phyloP scores from a whole-genome alignment of 2,888 invertebrate species.

The Acanthoscelides obtectus region DNA sequence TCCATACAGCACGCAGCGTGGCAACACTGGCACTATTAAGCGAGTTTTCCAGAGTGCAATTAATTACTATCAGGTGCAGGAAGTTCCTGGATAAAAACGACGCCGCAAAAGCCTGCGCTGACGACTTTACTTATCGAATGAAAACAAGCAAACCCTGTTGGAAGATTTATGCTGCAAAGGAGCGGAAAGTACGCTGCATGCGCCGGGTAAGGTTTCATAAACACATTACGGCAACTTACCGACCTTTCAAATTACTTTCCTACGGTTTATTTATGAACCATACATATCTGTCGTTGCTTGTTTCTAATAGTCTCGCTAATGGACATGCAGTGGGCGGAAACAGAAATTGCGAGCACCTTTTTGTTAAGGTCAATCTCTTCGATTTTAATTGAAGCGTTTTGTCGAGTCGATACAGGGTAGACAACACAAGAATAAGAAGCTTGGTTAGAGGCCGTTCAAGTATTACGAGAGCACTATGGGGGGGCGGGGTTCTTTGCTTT shows the following conservation, averaged over 20 bases:
- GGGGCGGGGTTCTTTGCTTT: too few relatives aligned
- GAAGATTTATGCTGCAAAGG: not conserved
- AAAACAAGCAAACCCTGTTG: not conserved
- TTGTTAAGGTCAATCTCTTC: too few relatives aligned
- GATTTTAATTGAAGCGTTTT: too few relatives aligned
- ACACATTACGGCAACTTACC: not conserved
- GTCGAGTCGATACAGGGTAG: too few relatives aligned
- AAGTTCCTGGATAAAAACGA: not conserved
- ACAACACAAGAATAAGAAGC: too few relatives aligned
- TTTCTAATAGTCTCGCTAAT: too few relatives aligned
- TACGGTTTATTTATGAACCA: not conserved
- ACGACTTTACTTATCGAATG: constrained; percentile 5
- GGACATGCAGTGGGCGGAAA: too few relatives aligned
- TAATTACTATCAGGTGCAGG: constrained; percentile 17
- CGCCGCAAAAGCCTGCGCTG: not conserved
- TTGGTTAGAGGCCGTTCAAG: too few relatives aligned
- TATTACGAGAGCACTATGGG: too few relatives aligned
- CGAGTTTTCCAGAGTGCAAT: constrained; percentile 13
- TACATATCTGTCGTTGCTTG: not conserved
- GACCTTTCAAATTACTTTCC: not conserved
- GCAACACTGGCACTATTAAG: constrained; percentile 11
- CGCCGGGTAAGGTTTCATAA: not conserved
- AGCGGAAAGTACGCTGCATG: not conserved
- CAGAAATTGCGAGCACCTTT: too few relatives aligned
- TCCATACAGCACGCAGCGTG: not conserved